phyloP scores from a whole-genome alignment of 2,797 vertebrate species.

The Etheostoma perlongum region DNA sequence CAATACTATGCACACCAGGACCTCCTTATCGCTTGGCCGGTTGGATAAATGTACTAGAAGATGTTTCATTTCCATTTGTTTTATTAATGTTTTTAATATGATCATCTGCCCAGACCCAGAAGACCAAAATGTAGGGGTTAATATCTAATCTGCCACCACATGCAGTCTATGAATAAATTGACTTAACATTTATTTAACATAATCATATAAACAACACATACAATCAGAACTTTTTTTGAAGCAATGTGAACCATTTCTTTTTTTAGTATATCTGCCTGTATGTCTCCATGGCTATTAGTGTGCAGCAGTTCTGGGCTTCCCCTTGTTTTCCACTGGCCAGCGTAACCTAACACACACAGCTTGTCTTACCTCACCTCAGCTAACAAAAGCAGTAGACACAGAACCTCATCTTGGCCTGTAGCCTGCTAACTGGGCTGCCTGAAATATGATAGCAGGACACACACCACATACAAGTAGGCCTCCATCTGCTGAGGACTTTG shows the following conservation, averaged over 20 bases:
- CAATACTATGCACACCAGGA: neutral
- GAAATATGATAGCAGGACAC: constrained; percentile 79
- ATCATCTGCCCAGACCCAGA: neutral
- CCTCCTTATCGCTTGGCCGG: neutral
- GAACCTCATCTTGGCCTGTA: constrained; percentile 70
- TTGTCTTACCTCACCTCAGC: constrained; percentile 81
- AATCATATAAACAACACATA: neutral
- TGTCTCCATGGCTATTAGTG: constrained; percentile 46
- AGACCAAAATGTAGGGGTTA: neutral
- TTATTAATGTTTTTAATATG: neutral
- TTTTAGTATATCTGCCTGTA: constrained; percentile 24
- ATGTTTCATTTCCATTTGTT: neutral
- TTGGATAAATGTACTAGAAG: neutral
- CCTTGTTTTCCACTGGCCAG: constrained; percentile 68
- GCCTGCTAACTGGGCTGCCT: constrained; percentile 73
- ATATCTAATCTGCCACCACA: neutral
- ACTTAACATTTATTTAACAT: neutral
- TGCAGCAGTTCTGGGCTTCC: constrained; percentile 62
- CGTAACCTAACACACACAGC: constrained; percentile 81
- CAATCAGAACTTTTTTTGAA: constrained; percentile 18
- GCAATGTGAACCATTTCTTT: constrained; percentile 24
- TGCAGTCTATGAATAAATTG: neutral
- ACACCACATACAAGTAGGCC: constrained; percentile 64
- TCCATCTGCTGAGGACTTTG: constrained; percentile 74
- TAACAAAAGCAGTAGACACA: constrained; percentile 81